Conservation (phyloP, 2,888 invertebrate species). For the Rhingia campestris region DNA sequence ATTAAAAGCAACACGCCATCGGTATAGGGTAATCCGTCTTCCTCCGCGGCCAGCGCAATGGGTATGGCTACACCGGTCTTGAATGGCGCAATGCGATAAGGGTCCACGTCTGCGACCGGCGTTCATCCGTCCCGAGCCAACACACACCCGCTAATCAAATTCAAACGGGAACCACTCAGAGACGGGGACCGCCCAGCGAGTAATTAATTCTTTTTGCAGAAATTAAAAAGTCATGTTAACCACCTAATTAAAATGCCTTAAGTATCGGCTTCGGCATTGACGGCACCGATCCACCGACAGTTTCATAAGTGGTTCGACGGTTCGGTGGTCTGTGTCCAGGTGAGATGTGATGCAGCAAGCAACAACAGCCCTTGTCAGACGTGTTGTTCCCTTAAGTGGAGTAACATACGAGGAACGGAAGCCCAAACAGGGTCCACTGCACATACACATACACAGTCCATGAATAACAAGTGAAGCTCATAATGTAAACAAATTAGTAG, state of each 20-base stretch:
- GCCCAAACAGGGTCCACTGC: slow-evolving; percentile 73
- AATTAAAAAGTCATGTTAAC: slow-evolving; percentile 83
- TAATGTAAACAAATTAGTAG: slow-evolving; percentile 82
- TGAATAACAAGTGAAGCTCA: slow-evolving; percentile 80
- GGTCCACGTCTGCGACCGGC: not conserved
- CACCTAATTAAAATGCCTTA: slow-evolving; percentile 83
- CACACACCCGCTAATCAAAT: slow-evolving; percentile 71
- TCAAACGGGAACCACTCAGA: slow-evolving; percentile 66
- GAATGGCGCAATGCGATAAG: slow-evolving; percentile 55
- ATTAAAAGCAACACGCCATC: slow-evolving; percentile 73
- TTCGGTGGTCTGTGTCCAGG: slow-evolving; percentile 60
- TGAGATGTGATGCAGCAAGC: slow-evolving; percentile 63
- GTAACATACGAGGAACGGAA: slow-evolving; percentile 34
- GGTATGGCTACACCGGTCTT: slow-evolving; percentile 43
- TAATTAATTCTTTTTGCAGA: slow-evolving; percentile 83
- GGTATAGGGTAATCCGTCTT: slow-evolving; percentile 68
- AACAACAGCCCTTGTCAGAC: slow-evolving; percentile 76
- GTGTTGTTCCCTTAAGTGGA: slow-evolving; percentile 76
- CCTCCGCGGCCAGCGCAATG: not conserved
- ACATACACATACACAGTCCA: slow-evolving; percentile 60
- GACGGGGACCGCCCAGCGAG: slow-evolving; percentile 81
- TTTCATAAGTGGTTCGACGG: slow-evolving; percentile 20
- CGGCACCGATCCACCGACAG: slow-evolving; percentile 67
- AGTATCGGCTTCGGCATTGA: slow-evolving; percentile 70
- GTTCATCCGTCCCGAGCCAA: slow-evolving; percentile 50